phyloP scores from a whole-genome alignment of 92 coral and sea anemone genomes.

The Plumapathes pennacea region DNA sequence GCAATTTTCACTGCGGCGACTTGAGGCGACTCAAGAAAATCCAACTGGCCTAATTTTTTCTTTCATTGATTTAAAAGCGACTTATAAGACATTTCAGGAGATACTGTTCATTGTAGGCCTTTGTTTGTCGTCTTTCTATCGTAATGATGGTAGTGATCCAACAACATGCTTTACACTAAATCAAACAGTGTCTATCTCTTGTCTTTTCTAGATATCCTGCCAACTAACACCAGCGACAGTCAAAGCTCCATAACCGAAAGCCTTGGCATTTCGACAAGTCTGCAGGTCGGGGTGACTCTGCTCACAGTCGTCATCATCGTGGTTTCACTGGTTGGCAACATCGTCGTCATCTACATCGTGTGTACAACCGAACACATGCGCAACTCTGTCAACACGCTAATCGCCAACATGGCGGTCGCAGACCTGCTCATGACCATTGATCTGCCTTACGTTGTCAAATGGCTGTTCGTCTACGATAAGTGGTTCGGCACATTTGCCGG shows the following conservation, averaged over 20 bases:
- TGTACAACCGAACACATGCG: conserved; percentile 65
- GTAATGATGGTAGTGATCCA: no score
- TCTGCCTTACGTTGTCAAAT: conserved; percentile 62
- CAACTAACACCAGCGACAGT: not conserved
- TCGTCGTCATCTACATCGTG: conserved; percentile 62
- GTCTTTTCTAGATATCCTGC: no score
- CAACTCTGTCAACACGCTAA: conserved; percentile 63
- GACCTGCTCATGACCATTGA: conserved; percentile 67
- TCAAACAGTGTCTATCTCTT: no score
- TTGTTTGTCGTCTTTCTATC: no score
- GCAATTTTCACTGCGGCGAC: no score
- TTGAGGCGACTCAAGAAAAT: no score
- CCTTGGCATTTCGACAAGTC: conserved; percentile 7
- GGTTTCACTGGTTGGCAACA: conserved; percentile 53
- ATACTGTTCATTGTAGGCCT: no score
- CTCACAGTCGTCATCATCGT: conserved; percentile 48
- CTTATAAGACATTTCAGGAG: no score
- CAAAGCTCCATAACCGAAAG: no score
- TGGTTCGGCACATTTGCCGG: conserved; percentile 78
- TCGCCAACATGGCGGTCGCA: conserved; percentile 75
- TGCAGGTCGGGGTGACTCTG: conserved; percentile 55
- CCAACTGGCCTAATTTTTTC: no score
- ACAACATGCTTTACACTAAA: no score
- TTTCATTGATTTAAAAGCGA: no score
- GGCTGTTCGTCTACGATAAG: conserved; percentile 22